These are phyloP conservation scores for Sogatella furcifera DNA, from an alignment of 1,140 invertebrate species.

Conservation along the genomic window DNA sequence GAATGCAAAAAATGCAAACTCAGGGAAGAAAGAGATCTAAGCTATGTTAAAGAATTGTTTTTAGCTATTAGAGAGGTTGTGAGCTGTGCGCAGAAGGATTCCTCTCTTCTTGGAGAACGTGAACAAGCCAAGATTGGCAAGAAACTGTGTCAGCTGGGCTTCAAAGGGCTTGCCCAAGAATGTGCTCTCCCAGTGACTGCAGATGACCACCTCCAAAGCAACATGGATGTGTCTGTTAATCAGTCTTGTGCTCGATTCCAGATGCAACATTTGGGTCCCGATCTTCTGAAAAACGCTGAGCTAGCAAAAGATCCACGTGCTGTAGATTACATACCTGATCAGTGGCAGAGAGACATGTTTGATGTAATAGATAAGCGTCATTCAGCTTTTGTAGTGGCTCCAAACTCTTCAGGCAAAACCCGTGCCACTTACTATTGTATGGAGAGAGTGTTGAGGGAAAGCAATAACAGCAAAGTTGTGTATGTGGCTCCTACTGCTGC, in stretches of 20 bases:
- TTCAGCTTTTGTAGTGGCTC: slow-evolving; percentile 22
- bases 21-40: not conserved
- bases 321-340: slow-evolving; percentile 19
- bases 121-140: slow-evolving; percentile 3
- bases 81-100: not conserved
- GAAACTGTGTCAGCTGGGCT: slow-evolving; percentile 13
- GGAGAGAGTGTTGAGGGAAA: slow-evolving; percentile 19
- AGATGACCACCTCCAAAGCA: not conserved
- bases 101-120: not conserved
- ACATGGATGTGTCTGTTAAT: not conserved
- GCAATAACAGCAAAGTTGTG: slow-evolving; percentile 19
- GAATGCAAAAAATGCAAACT: not conserved
- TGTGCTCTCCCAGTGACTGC: slow-evolving; percentile 14
- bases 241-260: slow-evolving; percentile 17
- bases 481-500: slow-evolving; percentile 24
- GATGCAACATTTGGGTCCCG: slow-evolving; percentile 16
- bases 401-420: slow-evolving; percentile 24
- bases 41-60: slow-evolving; percentile 5
- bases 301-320: slow-evolving; percentile 14
- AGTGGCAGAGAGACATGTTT: slow-evolving; percentile 21
- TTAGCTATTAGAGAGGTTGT: not conserved
- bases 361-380: slow-evolving; percentile 19
- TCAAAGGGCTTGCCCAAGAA: slow-evolving; percentile 10
- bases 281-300: slow-evolving; percentile 9
- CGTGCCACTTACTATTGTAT: slow-evolving; percentile 24